phyloP scores from a whole-genome alignment of 2,888 invertebrate species.

The Agrotis puta region DNA sequence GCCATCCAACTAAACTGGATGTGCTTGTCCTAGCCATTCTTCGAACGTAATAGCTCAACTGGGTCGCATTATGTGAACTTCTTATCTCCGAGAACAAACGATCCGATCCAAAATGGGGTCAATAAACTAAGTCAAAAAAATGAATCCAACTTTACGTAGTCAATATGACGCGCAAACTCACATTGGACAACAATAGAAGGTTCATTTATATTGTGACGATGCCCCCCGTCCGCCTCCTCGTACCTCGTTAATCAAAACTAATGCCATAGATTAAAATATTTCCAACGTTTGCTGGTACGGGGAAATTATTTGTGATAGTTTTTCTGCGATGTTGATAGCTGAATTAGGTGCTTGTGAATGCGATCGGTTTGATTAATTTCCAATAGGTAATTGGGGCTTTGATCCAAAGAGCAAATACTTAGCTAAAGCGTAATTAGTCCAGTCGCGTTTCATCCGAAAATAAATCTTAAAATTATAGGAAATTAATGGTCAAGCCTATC shows the following conservation, averaged over 20 bases:
- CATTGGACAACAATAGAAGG: conserved; percentile 66
- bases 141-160: conserved; percentile 34
- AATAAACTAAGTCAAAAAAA: conserved; percentile 51
- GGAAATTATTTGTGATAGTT: conserved; percentile 67
- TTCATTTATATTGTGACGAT: conserved; percentile 73
- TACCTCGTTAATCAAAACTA: conserved; percentile 77
- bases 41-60: conserved; percentile 50
- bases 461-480: no score
- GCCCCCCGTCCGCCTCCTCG: conserved; percentile 60
- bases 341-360: conserved; percentile 24
- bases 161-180: conserved; percentile 62
- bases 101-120: conserved; percentile 42
- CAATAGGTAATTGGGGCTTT: not conserved
- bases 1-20: conserved; percentile 45
- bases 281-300: conserved; percentile 63
- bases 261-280: conserved; percentile 78
- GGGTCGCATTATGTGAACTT: conserved; percentile 61
- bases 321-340: conserved; percentile 47
- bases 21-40: conserved; percentile 50
- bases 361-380: not conserved
- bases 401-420: no score
- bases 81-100: conserved; percentile 56
- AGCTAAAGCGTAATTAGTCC: no score
- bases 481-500: no score
- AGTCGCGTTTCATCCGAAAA: no score